These are phyloP conservation scores for Phalloptychus januarius DNA, from an alignment of 2,797 vertebrate species.

Conservation along the genomic window DNA sequence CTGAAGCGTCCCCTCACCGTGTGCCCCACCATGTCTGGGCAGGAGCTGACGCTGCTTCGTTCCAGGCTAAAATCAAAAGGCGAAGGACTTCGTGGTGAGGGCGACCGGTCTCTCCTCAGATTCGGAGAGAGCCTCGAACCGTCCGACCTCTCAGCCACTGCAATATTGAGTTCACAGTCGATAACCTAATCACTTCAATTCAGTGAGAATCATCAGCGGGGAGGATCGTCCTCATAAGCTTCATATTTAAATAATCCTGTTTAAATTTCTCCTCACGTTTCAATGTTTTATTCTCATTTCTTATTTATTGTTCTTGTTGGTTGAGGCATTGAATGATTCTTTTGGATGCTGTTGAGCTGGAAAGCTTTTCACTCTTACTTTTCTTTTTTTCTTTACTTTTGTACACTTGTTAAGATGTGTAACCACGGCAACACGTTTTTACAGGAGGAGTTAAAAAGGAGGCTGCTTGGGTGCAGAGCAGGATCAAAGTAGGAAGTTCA, in stretches of 20 bases:
- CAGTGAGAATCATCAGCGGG: neutral
- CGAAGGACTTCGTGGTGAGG: conserved; percentile 49
- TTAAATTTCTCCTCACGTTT: neutral
- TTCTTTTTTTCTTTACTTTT: neutral
- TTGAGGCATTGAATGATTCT: neutral
- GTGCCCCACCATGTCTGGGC: conserved; percentile 80
- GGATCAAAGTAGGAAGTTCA: neutral
- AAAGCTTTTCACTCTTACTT: neutral
- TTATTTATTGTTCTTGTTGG: neutral
- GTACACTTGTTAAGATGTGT: neutral
- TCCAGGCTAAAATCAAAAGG: conserved; percentile 27
- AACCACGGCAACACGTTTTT: neutral
- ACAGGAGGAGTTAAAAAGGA: neutral
- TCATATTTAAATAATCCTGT: neutral
- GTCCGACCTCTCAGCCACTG: conserved; percentile 35
- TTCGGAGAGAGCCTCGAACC: conserved; percentile 42
- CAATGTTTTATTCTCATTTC: neutral
- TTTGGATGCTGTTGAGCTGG: neutral
- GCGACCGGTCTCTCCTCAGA: conserved; percentile 20
- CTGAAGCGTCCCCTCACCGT: conserved; percentile 55
- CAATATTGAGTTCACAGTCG: neutral
- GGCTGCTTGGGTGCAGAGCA: neutral
- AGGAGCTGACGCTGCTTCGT: conserved; percentile 70
- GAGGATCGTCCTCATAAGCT: neutral
- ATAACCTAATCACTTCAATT: neutral